Evolutionary conservation across 2,888 invertebrate genomes (phyloP).

Genomic region (Nomada fabriciana): DNA sequence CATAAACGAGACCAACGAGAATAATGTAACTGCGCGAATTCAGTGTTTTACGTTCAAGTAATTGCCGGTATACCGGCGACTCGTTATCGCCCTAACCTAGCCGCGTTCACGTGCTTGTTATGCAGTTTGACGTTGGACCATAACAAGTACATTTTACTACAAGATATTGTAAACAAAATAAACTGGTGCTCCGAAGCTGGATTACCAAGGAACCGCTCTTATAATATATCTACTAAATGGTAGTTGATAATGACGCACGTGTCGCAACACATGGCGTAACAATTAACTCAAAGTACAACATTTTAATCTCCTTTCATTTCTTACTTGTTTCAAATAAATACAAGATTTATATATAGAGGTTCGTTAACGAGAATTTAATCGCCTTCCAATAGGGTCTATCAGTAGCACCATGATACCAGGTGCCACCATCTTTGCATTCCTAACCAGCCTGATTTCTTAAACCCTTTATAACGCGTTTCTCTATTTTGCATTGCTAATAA

Average conservation of each 20-base stretch:
- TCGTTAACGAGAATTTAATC: no score
- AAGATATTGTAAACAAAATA: constrained; percentile 12
- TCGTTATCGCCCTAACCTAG: constrained; percentile 58
- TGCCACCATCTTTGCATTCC: constrained; percentile 29
- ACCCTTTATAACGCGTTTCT: background rate
- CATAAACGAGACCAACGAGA: constrained; percentile 14
- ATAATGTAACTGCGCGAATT: constrained; percentile 53
- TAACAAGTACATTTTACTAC: constrained; percentile 22
- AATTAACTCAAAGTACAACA: background rate
- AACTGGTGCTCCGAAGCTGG: background rate
- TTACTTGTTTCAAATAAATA: background rate
- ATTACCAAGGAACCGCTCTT: background rate
- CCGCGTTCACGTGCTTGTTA: constrained; percentile 25
- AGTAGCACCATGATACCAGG: background rate
- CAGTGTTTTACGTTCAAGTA: constrained; percentile 63
- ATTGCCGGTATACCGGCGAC: constrained; percentile 44
- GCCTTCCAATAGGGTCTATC: no score
- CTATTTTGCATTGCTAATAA: no score
- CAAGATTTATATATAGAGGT: background rate
- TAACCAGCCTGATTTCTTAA: background rate
- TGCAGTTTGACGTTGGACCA: constrained; percentile 31
- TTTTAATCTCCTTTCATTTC: background rate
- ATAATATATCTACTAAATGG: background rate
- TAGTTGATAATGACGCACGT: background rate
- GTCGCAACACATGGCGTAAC: background rate